Evolutionary conservation across 1,140 invertebrate genomes (phyloP), one percentile per base, ranked within the genome.

Genomic region (Phymastichus coffea): DNA sequence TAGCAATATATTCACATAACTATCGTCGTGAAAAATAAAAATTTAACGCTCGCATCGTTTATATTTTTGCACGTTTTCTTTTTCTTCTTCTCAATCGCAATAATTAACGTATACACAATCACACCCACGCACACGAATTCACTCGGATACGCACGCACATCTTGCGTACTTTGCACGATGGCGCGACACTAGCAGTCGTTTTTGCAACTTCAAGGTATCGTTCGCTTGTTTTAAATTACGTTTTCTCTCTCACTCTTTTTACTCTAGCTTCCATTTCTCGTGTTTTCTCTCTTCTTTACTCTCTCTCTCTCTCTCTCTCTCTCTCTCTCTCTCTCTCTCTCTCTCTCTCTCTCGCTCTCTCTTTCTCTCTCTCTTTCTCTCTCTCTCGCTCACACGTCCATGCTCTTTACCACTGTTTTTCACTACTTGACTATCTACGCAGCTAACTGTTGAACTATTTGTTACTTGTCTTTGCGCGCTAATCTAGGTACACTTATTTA

Each of bases 1-100:
- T 76, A 74, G 73, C 72, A 71, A 71, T 76, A 76, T 75, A 77
- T 77, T 75, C 74, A 76, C 74, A 76, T 75, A 73, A 75, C 66
- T 74, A 71, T 75, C 68, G 63, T 73, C 68, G 65, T 75, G 72
- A 69, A 76, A 77, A 77, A 76, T 74, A 75, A 76, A 74, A 71
- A 69, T 74, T 76, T 63, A 71, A 75, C 70, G 66, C 70, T 74
- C 70, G 69, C 72, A 71, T 72, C 35, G 51, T 25, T 49, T 61
- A 61, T 38, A 49, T 55, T 53, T 26, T 55, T 61, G 41, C 56
- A 43, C 51, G 30, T 48, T 53, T 22, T 57, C 33, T 22, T 14
- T 47, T 33, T 12, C 12, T 33, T 12, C 28, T 33, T 7, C 17
- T 55, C 35, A 55, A 55, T 54, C 58, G 44, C 48, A 59, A 28